phyloP scores from a whole-genome alignment of 2,888 invertebrate genomes.

The Meiosimyza decipiens region DNA sequence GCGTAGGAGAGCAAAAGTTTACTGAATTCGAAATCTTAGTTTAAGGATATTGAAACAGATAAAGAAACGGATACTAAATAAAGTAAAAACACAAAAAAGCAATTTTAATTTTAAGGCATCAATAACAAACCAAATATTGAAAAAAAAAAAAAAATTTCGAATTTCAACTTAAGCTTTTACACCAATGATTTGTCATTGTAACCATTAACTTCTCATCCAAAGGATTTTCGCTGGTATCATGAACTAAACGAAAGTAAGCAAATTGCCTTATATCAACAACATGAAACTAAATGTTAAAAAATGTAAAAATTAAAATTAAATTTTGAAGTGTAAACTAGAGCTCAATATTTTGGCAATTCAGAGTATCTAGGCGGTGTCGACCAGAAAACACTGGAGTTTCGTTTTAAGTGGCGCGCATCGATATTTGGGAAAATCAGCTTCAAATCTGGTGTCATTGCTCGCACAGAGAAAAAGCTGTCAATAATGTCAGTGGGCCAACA shows the following conservation, averaged over 20 bases:
- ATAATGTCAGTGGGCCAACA: conserved; percentile 66
- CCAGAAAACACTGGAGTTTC: conserved; percentile 82
- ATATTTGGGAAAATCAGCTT: conserved; percentile 76
- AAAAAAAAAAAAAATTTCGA: too few species aligned
- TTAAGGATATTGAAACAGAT: too few species aligned
- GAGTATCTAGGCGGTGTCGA: conserved; percentile 76
- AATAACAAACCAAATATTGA: too few species aligned
- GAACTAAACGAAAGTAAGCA: background rate
- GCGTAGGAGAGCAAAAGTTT: too few species aligned
- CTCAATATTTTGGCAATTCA: conserved; percentile 67
- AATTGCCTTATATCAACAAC: background rate
- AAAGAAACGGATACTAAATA: too few species aligned
- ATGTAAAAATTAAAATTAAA: background rate
- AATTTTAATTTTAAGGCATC: too few species aligned
- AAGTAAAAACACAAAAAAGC: too few species aligned
- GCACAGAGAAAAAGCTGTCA: conserved; percentile 73
- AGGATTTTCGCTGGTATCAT: background rate
- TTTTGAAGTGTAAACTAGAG: background rate
- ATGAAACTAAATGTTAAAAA: conserved; percentile 5
- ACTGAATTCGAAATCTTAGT: too few species aligned
- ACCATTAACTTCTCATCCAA: too few species aligned
- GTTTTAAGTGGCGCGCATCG: conserved; percentile 73
- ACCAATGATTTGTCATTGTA: too few species aligned
- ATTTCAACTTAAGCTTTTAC: too few species aligned
- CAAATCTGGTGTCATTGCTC: conserved; percentile 74